Base-by-base conservation (phyloP, 2,888 invertebrate species). In the Pyrocoelia pectoralis region DNA sequence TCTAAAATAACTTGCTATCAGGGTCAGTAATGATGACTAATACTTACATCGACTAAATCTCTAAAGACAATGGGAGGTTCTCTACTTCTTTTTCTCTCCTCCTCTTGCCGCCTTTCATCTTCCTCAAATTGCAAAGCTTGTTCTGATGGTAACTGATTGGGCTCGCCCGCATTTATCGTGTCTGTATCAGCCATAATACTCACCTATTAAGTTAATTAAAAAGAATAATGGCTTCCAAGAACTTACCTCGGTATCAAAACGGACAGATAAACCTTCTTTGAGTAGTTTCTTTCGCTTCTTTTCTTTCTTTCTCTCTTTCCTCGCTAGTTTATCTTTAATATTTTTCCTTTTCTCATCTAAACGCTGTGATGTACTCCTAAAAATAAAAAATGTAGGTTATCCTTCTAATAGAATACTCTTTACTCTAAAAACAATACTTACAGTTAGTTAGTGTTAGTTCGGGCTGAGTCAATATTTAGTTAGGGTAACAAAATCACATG, bases 21-120 rank as follows among this genome's bases (percentile, higher is more conserved):
- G n/a, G n/a, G n/a, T n/a, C n/a, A n/a, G n/a, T n/a, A n/a, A n/a
- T n/a, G n/a, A n/a, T n/a, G n/a, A n/a, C n/a, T 3, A 15, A 41
- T 33, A 19, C 48, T 87, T 78, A 91, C 90, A 77, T 93, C 90
- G 69, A 92, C 82, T 10, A 79, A 69, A 76, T 90, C 90, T 72
- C 85, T 87, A 81, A 87, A 94, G 38, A 93, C 89, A 73, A 94
- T 88, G 41, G 94, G 93, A 52, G 94, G 94, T 77, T 93, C 92
- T 56, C 90, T 84, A 63, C 84, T 84, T 73, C 88, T 87, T 80
- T 89, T 89, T 73, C 87, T 86, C 77, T 88, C 89, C 78, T 93
- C 93, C 65, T 87, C 86, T 68, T 86, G 86, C 49, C 85, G 84
- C 60, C 85, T 84, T 77, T 89, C 89, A 70, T 89, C 89, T 41